Percentiles rank a stretch among this genome's conserved stretches.
These are phyloP conservation scores for Apamea anceps DNA, from an alignment of 2,888 invertebrate species.

Conservation along the genomic window DNA sequence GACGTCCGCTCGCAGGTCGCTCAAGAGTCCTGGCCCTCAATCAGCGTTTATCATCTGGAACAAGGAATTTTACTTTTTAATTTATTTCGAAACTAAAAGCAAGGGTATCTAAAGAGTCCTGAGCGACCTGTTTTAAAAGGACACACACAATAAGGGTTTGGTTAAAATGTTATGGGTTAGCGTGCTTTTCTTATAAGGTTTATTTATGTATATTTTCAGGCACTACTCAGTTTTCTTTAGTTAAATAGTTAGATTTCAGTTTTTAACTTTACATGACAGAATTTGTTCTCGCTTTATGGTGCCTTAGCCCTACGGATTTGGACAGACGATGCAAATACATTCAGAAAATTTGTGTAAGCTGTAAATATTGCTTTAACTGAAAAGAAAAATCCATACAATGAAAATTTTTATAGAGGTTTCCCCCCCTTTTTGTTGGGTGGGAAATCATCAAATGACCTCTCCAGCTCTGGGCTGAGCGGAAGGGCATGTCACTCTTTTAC, in stretches of 20 bases:
- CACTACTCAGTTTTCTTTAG: conserved; percentile 21
- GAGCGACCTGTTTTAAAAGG: conserved; percentile 84
- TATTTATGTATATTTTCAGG: background rate
- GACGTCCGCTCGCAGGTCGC: conserved; percentile 81
- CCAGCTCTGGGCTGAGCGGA: too few species aligned
- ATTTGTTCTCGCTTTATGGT: background rate
- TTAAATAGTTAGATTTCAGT: background rate
- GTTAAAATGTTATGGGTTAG: conserved; percentile 27
- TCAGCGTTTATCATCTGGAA: conserved; percentile 89
- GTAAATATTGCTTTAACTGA: background rate
- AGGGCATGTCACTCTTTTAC: too few species aligned
- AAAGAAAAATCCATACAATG: background rate
- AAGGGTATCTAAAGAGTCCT: conserved; percentile 80
- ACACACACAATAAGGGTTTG: conserved; percentile 53
- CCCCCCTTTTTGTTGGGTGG: too few species aligned
- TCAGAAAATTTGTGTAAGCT: too few species aligned
- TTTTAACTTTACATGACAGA: background rate
- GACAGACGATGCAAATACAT: too few species aligned
- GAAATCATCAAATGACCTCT: too few species aligned
- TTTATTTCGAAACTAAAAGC: conserved; percentile 72
- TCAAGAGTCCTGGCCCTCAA: conserved; percentile 88
- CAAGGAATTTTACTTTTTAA: conserved; percentile 88
- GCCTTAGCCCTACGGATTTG: background rate
- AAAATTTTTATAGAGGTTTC: background rate
- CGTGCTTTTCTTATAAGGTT: conserved; percentile 17